Percentiles rank a stretch among this genome's conserved stretches.
These are phyloP conservation scores for Hypothenemus hampei DNA, from an alignment of 1,140 invertebrate genomes.

Conservation along the genomic window DNA sequence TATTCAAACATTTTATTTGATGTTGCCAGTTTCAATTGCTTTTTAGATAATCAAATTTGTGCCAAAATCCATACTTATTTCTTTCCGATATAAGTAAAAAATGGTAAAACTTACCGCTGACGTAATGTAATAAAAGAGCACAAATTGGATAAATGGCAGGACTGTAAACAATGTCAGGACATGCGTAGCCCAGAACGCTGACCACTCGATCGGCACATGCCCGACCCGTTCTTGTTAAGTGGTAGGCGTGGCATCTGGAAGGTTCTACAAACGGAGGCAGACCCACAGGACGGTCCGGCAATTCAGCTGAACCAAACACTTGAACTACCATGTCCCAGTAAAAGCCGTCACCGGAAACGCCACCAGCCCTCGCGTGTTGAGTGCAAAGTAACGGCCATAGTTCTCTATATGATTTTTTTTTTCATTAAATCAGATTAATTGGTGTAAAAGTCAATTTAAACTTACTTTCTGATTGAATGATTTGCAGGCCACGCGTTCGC, in stretches of 20 bases:
- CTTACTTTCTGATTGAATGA: conserved; percentile 62
- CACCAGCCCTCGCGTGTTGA: conserved; percentile 72
- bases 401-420: no score
- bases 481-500: conserved; percentile 79
- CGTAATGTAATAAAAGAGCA: conserved; percentile 79
- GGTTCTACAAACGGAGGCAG: conserved; percentile 87
- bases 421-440: conserved; percentile 2
- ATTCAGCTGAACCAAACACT: conserved; percentile 82
- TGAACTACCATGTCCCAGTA: conserved; percentile 88
- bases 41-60: no score
- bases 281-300: conserved; percentile 79
- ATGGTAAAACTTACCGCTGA: no score
- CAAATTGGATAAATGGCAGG: conserved; percentile 86
- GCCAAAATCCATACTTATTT: no score
- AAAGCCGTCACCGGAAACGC: conserved; percentile 55
- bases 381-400: conserved; percentile 80
- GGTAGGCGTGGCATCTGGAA: conserved; percentile 76
- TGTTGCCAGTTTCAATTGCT: no score
- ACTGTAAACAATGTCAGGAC: conserved; percentile 92
- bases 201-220: conserved; percentile 80
- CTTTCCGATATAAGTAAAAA: no score
- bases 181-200: conserved; percentile 81
- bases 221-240: conserved; percentile 76
- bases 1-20: no score
- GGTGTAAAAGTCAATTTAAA: neutral